Base-by-base conservation (phyloP, 2,888 invertebrate species). In the Orthosia incerta region DNA sequence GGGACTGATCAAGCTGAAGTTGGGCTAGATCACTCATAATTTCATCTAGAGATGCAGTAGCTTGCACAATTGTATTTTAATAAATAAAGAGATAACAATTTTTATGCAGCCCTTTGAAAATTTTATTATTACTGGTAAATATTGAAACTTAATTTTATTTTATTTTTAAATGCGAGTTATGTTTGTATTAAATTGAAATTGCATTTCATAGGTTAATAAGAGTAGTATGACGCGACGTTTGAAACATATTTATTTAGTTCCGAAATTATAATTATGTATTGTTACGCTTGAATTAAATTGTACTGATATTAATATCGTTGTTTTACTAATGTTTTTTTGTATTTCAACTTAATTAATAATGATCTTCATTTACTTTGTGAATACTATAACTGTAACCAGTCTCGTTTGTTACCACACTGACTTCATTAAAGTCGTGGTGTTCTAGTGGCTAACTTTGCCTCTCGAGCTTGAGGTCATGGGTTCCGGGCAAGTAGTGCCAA, bases 1-100 rank as follows among this genome's bases (percentile, higher is more conserved):
- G 0, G 85, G 61, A 26, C 51, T 88, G 0, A 0, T 87, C 11
- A 86, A 86, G 62, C 45, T 70, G 2, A 91, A 89, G 60, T 66
- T 90, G 51, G 85, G 69, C 48, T 88, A 84, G 12, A 57, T 16
- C 65, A 23, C 13, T n/a, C 15, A 9, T 0, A n/a, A 1, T 23
- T 26, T 23, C 16, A 39, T 26, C 2, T 53, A n/a, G 5, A 59
- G n/a, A 53, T 76, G 18, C 9, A 45, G 20, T 69, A 76, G 59
- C 60, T 26, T 50, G 18, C 60, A 76, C 69, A 50, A 55, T 45
- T 45, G 48, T 48, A 66, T 51, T 20, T 53, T 46, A 15, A 50
- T 73, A 5, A 13, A 16, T 20, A 50, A 1, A n/a, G n/a, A 62
- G 11, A 45, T 0, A 46, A 31, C 20, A 18, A 31, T 20, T 23